These are phyloP conservation scores for Eurytoma californica DNA, from an alignment of 2,888 invertebrate species.

Conservation along the genomic window DNA sequence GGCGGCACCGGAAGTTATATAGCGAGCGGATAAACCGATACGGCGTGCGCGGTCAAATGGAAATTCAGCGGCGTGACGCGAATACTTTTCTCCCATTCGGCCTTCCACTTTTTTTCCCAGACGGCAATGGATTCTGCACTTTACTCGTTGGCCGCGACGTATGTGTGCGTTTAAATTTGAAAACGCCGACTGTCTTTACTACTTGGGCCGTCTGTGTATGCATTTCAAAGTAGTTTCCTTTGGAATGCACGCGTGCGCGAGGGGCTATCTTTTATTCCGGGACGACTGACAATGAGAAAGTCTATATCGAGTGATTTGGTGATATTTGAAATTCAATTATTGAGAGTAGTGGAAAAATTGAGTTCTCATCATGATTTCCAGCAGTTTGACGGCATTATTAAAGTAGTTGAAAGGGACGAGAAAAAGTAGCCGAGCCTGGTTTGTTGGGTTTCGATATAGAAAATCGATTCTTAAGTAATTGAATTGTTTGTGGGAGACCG, in stretches of 20 bases:
- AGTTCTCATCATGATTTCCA: neutral
- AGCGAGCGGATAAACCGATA: constrained; percentile 32
- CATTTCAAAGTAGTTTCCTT: neutral
- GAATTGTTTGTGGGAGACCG: constrained; percentile 11
- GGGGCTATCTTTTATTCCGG: no score
- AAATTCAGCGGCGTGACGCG: constrained; percentile 17
- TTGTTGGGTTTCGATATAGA: constrained; percentile 9
- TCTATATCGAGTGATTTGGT: neutral
- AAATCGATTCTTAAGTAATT: constrained; percentile 29
- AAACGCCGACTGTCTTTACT: neutral
- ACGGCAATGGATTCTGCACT: neutral
- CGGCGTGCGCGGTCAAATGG: constrained; percentile 33
- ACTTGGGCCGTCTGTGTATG: neutral
- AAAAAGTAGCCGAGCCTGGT: neutral
- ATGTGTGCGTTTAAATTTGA: neutral
- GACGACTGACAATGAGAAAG: no score
- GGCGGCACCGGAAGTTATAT: constrained; percentile 22
- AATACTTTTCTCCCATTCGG: neutral
- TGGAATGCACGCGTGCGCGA: no score
- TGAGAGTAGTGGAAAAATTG: neutral
- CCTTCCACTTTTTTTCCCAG: neutral
- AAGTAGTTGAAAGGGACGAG: neutral
- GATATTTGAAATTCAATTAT: constrained; percentile 34
- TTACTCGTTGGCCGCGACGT: neutral
- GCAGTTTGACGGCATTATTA: neutral